These are phyloP conservation scores for Netta rufina DNA, from an alignment of 2,797 vertebrate genomes.

Conservation along the genomic window DNA sequence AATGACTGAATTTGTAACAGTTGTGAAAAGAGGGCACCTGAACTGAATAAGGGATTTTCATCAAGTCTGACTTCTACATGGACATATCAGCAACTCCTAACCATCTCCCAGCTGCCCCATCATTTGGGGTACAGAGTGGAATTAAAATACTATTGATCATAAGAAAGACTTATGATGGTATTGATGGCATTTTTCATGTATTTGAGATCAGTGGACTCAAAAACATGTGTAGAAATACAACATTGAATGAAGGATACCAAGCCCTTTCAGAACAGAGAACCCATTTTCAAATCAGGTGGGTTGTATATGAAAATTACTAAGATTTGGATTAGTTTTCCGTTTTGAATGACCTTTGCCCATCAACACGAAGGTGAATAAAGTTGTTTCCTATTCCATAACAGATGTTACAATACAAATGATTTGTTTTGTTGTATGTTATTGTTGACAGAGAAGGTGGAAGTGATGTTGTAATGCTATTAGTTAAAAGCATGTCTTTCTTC, in stretches of 20 bases:
- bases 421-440: background rate
- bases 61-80: background rate
- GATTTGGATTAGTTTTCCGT: background rate
- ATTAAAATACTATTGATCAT: background rate
- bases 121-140: background rate
- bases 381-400: background rate
- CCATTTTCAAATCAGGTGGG: background rate
- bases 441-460: background rate
- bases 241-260: background rate
- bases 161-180: background rate
- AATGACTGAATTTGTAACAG: background rate
- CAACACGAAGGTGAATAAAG: background rate
- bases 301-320: background rate
- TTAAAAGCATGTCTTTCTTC: slow-evolving; percentile 9
- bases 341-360: background rate
- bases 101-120: background rate
- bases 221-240: background rate
- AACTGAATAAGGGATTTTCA: background rate
- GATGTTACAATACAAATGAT: background rate
- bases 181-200: background rate
- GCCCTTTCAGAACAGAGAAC: background rate
- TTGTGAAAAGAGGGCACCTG: background rate
- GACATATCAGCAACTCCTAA: background rate
- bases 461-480: slow-evolving; percentile 6
- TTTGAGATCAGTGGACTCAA: background rate